A percentile compares a stretch with the other conserved stretches of the same genome.
Conservation (phyloP, 2,113 vertebrate species). For the Addax nasomaculatus region DNA sequence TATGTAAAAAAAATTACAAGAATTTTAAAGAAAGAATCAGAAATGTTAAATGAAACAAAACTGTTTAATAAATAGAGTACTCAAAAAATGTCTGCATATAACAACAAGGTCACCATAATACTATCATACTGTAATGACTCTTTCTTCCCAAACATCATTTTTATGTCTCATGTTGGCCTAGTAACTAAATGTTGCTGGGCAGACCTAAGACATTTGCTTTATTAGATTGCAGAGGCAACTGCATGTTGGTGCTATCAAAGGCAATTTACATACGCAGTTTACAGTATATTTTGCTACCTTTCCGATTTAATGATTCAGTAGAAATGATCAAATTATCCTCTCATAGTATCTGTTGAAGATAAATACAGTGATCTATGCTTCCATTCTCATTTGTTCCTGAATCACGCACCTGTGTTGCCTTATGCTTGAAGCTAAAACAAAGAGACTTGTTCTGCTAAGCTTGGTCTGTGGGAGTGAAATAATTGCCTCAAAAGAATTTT, state of each 20-base stretch:
- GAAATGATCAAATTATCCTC: conserved; percentile 24
- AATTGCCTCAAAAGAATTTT: background rate
- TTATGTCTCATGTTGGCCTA: background rate
- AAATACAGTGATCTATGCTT: conserved; percentile 6
- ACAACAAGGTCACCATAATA: background rate
- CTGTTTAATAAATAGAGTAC: background rate
- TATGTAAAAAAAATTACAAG: background rate
- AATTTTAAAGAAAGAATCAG: background rate
- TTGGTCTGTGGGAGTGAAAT: background rate
- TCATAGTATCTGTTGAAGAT: background rate
- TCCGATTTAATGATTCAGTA: conserved; percentile 38
- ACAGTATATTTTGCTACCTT: conserved; percentile 30
- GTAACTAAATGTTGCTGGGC: background rate
- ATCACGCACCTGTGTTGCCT: background rate
- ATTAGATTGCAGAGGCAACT: background rate
- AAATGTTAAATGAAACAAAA: background rate
- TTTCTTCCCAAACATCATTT: background rate
- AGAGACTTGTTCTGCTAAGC: background rate
- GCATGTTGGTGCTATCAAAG: background rate
- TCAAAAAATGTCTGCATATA: background rate
- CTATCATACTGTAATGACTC: background rate
- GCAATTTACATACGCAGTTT: conserved; percentile 26
- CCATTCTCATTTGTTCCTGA: background rate
- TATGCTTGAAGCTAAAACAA: background rate
- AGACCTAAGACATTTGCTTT: background rate